phyloP scores from a whole-genome alignment of 1,140 invertebrate genomes.

The Eumeta japonica region DNA sequence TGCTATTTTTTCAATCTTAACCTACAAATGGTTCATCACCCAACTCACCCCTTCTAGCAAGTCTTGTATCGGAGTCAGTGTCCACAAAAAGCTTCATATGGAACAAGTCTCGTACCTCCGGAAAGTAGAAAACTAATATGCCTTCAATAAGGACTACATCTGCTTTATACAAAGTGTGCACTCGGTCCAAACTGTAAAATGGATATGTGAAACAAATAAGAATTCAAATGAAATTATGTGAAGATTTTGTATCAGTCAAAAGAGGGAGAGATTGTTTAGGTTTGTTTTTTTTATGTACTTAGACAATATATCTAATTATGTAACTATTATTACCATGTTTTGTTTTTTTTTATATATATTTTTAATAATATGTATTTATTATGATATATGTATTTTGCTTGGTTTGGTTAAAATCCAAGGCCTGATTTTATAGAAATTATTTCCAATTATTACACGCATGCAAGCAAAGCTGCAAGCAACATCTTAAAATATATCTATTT shows the following conservation, averaged over 20 bases:
- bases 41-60: slow-evolving; percentile 88
- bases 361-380: too few relatives aligned
- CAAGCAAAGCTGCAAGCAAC: too few relatives aligned
- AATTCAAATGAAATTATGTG: not conserved
- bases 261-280: not conserved
- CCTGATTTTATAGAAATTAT: too few relatives aligned
- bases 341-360: too few relatives aligned
- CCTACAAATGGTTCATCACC: too few relatives aligned
- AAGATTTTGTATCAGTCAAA: not conserved
- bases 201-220: not conserved
- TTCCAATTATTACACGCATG: too few relatives aligned
- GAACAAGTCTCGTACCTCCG: slow-evolving; percentile 90
- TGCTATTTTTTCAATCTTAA: too few relatives aligned
- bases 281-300: not conserved
- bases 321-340: too few relatives aligned
- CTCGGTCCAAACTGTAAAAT: slow-evolving; percentile 64
- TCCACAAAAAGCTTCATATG: slow-evolving; percentile 99
- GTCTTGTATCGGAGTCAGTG: slow-evolving; percentile 94
- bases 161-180: slow-evolving; percentile 88
- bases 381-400: too few relatives aligned
- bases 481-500: too few relatives aligned
- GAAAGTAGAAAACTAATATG: slow-evolving; percentile 96
- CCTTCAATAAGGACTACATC: slow-evolving; percentile 98
- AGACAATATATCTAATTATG: not conserved
- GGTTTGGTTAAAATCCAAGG: too few relatives aligned